phyloP scores from a whole-genome alignment of 2,113 vertebrate genomes.

The Leucosticte australis region DNA sequence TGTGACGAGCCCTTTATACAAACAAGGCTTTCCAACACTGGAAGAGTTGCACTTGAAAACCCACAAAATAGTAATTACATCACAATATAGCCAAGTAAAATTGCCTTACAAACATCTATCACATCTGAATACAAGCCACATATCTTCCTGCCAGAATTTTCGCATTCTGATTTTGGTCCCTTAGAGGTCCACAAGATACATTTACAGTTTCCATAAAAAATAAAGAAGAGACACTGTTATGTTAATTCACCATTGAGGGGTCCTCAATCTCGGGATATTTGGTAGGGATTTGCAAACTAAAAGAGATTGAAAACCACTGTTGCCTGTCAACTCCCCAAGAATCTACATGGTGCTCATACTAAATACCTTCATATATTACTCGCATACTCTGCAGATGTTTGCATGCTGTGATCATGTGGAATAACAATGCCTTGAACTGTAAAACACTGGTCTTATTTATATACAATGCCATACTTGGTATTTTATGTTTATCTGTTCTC shows the following conservation, averaged over 20 bases:
- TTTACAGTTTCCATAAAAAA: background rate
- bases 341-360: background rate
- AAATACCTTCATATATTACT: constrained; percentile 20
- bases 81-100: background rate
- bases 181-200: background rate
- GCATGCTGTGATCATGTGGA: constrained; percentile 28
- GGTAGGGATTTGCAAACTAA: background rate
- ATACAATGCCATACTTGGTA: background rate
- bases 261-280: background rate
- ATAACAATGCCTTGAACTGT: constrained; percentile 8
- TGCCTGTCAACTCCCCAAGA: constrained; percentile 10
- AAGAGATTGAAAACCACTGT: constrained; percentile 5
- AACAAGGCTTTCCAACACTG: background rate
- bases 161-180: background rate
- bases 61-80: background rate
- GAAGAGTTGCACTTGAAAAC: background rate
- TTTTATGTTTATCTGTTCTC: constrained; percentile 36
- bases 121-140: background rate
- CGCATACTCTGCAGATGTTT: constrained; percentile 38
- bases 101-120: background rate
- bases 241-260: background rate
- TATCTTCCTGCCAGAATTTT: background rate
- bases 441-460: constrained; percentile 27
- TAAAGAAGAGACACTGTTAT: background rate
- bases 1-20: background rate